phyloP scores from a whole-genome alignment of 2,888 invertebrate species.

The Ellobium chinense region DNA sequence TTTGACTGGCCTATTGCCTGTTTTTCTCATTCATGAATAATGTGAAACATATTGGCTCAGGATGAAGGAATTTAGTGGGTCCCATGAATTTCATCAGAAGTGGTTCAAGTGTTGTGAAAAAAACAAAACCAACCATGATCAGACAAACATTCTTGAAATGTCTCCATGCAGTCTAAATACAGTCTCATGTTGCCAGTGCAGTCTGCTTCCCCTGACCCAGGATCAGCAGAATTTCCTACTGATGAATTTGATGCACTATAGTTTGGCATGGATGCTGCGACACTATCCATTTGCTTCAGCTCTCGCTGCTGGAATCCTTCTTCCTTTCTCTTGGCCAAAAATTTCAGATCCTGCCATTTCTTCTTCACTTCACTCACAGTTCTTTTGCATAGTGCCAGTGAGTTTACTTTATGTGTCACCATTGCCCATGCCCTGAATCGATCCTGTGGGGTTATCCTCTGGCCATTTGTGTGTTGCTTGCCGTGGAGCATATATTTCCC shows the following conservation, averaged over 20 bases:
- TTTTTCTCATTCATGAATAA: too few species aligned
- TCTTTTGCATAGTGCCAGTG: background rate
- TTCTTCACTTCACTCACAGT: background rate
- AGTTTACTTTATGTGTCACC: background rate
- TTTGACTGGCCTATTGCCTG: too few species aligned
- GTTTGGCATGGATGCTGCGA: too few species aligned
- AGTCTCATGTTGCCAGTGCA: background rate
- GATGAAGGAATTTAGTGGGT: too few species aligned
- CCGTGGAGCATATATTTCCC: background rate
- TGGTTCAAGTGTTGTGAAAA: too few species aligned
- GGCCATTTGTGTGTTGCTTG: background rate
- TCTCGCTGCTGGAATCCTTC: background rate
- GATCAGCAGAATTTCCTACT: too few species aligned
- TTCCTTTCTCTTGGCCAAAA: background rate
- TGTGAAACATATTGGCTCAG: too few species aligned
- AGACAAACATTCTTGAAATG: background rate
- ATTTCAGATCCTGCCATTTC: background rate
- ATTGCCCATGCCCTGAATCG: background rate
- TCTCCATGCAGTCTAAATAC: background rate
- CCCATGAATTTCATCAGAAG: too few species aligned
- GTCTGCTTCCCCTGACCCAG: background rate
- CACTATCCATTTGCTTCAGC: too few species aligned
- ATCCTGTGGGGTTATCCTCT: background rate
- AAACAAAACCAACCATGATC: background rate
- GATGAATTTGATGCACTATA: too few species aligned